Percentiles rank a stretch among this genome's conserved stretches.
Evolutionary conservation across 2,797 vertebrate species (phyloP).

Genomic region (Brachyalestes nurse): DNA sequence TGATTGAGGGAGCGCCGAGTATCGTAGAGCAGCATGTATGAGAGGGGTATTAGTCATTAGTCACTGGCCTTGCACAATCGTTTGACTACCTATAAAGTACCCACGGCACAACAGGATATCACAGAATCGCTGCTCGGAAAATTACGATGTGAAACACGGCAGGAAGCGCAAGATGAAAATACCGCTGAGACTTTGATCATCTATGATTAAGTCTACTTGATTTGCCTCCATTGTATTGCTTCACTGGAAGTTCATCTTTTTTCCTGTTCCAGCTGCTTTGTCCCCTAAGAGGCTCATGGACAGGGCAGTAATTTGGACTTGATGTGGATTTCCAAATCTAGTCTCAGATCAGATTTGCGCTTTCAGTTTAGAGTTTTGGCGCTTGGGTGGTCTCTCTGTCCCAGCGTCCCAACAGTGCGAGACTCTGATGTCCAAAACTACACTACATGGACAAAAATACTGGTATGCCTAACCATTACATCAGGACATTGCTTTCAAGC

Average conservation of each 20-base stretch:
- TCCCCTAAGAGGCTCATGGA: background rate
- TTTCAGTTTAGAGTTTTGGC: background rate
- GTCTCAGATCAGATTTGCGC: background rate
- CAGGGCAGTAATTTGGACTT: background rate
- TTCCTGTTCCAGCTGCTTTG: background rate
- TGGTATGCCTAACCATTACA: no score
- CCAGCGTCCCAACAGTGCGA: no score
- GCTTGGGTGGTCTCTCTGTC: no score
- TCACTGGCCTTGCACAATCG: background rate
- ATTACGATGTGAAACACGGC: background rate
- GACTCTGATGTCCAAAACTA: no score
- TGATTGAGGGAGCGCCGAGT: constrained; percentile 16
- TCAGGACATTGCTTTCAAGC: no score
- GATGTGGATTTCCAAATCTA: background rate
- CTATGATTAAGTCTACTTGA: constrained; percentile 4
- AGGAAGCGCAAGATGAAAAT: constrained; percentile 24
- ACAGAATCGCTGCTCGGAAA: constrained; percentile 2
- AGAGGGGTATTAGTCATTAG: constrained; percentile 28
- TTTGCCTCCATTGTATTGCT: background rate
- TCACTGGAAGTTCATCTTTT: background rate
- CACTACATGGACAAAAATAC: no score
- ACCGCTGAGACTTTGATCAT: background rate
- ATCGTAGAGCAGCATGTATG: background rate
- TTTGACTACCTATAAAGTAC: background rate
- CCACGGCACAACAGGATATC: constrained; percentile 16